Conservation (phyloP, 2,797 vertebrate species). For the Onychomys leucogaster region DNA sequence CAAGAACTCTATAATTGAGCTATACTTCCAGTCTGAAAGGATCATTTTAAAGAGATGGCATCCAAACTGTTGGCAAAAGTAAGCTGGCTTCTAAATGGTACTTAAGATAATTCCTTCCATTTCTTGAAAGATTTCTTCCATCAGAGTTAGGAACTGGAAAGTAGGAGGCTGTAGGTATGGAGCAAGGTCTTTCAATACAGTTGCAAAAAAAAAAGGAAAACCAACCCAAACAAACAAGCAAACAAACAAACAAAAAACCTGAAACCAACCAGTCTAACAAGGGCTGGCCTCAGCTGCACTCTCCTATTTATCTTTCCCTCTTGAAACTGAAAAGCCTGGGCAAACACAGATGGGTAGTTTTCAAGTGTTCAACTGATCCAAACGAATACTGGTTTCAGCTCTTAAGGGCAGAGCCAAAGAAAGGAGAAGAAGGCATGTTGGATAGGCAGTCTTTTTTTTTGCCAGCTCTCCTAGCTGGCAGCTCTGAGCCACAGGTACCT, state of each 20-base stretch:
- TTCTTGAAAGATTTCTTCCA: constrained; percentile 47
- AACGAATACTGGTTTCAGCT: constrained; percentile 2
- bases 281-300: background rate
- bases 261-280: background rate
- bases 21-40: background rate
- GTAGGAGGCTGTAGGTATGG: background rate
- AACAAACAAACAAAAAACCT: background rate
- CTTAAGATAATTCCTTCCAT: background rate
- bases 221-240: background rate
- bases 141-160: background rate
- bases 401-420: background rate
- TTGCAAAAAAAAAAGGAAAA: background rate
- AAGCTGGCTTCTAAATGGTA: constrained; percentile 28
- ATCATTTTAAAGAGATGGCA: constrained; percentile 11
- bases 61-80: constrained; percentile 5
- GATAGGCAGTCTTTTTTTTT: background rate
- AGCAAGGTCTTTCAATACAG: constrained; percentile 10
- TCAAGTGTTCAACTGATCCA: background rate
- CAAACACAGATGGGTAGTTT: constrained; percentile 17
- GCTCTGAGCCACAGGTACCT: constrained; percentile 15
- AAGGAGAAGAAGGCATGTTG: background rate
- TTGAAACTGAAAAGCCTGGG: background rate
- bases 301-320: background rate
- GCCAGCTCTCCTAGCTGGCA: background rate
- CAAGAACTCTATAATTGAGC: background rate